These are phyloP conservation scores for Desmodus rotundus DNA, from an alignment of 2,113 vertebrate species.

Conservation along the genomic window DNA sequence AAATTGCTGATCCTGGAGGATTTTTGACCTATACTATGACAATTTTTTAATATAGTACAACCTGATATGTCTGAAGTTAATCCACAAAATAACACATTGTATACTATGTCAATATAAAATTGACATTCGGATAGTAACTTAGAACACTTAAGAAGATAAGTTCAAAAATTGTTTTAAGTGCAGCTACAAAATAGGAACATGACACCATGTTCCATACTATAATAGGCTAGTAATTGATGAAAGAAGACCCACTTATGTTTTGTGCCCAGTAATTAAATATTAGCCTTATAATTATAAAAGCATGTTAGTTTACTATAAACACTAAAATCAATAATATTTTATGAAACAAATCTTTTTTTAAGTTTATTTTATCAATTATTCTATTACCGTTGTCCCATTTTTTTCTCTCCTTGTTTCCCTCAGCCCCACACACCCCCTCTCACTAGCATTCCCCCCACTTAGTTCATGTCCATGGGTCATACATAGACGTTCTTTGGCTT, in stretches of 20 bases:
- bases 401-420: too few species aligned
- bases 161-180: not conserved
- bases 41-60: not conserved
- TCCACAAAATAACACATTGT: not conserved
- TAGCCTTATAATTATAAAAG: constrained; percentile 20
- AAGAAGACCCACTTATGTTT: not conserved
- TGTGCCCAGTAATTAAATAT: constrained; percentile 17
- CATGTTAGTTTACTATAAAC: not conserved
- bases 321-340: not conserved
- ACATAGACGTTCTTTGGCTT: too few species aligned
- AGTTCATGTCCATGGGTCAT: too few species aligned
- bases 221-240: not conserved
- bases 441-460: too few species aligned
- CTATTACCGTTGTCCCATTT: too few species aligned
- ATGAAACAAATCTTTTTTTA: not conserved
- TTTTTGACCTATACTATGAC: not conserved
- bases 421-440: too few species aligned
- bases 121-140: not conserved
- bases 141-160: not conserved
- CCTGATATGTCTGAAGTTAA: not conserved
- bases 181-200: not conserved
- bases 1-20: not conserved
- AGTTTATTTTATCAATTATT: too few species aligned
- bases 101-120: not conserved
- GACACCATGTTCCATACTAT: not conserved